A percentile compares a stretch with the other conserved stretches of the same genome.
Evolutionary conservation across 2,888 invertebrate genomes (phyloP).

Genomic region (Patella caerulea): DNA sequence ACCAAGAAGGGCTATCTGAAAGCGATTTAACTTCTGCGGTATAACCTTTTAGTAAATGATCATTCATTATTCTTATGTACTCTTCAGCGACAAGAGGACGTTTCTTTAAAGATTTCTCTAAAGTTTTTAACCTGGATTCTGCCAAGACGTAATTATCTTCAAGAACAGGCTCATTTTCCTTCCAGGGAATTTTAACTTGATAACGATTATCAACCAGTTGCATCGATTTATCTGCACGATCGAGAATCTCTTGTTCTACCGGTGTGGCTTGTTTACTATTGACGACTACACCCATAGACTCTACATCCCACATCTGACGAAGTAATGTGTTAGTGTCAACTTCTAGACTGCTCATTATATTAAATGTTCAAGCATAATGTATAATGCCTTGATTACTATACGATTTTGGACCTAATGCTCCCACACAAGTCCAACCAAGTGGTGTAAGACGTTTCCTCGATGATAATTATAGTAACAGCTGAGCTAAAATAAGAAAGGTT

Average conservation of each 20-base stretch:
- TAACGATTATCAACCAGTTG: neutral
- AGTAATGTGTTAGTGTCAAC: neutral
- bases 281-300: neutral
- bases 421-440: neutral
- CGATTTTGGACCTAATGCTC: no score
- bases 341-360: neutral
- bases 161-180: neutral
- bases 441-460: neutral
- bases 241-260: neutral
- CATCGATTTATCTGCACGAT: neutral
- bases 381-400: no score
- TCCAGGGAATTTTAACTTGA: neutral
- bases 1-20: neutral
- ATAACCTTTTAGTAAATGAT: neutral
- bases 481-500: no score
- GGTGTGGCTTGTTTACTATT: neutral
- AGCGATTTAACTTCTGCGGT: neutral
- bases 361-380: neutral
- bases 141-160: neutral
- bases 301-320: neutral
- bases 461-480: no score
- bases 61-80: neutral
- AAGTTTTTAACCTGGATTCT: neutral
- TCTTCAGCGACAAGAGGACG: neutral
- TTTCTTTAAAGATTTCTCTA: neutral